Evolutionary conservation across 2,113 vertebrate species (phyloP).

Genomic region (Fulmarus glacialis): DNA sequence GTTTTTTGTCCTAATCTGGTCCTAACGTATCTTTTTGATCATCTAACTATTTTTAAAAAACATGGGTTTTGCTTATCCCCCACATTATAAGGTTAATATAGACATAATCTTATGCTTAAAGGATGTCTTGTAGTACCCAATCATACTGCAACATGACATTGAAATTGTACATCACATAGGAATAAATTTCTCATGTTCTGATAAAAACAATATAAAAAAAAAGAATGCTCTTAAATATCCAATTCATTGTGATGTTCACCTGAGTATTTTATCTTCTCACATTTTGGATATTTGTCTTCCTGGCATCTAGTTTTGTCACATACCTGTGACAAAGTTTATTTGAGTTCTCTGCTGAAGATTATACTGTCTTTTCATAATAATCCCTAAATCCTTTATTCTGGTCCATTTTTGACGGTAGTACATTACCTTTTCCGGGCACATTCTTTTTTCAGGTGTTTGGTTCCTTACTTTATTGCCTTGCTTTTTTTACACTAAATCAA

Average conservation of each 20-base stretch:
- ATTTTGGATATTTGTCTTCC: neutral
- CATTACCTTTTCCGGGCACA: neutral
- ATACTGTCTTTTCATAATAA: neutral
- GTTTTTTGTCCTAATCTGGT: neutral
- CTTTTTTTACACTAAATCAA: neutral
- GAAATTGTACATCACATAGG: neutral
- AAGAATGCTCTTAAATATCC: neutral
- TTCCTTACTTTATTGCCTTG: neutral
- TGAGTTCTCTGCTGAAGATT: neutral
- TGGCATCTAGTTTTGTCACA: neutral
- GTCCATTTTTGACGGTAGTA: neutral
- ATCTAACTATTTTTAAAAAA: neutral
- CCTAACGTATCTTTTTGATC: neutral
- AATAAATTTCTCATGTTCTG: neutral
- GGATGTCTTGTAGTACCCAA: neutral
- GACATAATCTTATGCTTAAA: neutral
- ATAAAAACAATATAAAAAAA: neutral
- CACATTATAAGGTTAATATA: neutral
- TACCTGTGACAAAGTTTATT: neutral
- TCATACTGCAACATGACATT: neutral
- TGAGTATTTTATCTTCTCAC: neutral
- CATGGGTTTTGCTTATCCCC: rapidly evolving
- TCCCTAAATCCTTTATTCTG: neutral
- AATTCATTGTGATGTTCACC: neutral
- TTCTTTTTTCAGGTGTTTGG: neutral